Evolutionary conservation across 1,140 invertebrate species (phyloP), one percentile per base, ranked within the genome.

Genomic region (Neuroterus valhalla): DNA sequence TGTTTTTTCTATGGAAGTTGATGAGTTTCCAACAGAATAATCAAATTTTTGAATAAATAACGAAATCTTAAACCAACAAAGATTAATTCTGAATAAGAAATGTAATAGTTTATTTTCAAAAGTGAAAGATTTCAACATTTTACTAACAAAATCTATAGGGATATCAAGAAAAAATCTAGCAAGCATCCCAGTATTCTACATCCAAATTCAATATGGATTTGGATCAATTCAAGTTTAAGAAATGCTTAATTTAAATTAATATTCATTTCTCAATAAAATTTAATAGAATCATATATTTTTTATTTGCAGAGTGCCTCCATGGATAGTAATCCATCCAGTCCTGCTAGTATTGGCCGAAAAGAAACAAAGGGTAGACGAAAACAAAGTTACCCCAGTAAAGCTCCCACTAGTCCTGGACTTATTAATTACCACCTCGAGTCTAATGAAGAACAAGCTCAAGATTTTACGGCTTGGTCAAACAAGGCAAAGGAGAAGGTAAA

Each of bases 311-410:
- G 84, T 82, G 84, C 86, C 69, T 89, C 87, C 2, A 84, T 90
- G 83, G 89, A 90, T 80, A 90, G 89, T 78, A 90, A 90, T 82
- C 89, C 89, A n/a, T 89, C 89, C 50, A 90, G 89, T 81, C 89
- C 89, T 15, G 89, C 86, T 17, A 90, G 89, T 71, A 75, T 87
- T 14, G 87, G 88, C 42, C 82, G 86, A 4, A 90, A 90, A 55
- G 91, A 91, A 74, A 91, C 91, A 66, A 92, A 93, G 66, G 93
- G 92, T 73, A 91, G 94, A 62, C 91, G 94, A 82, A 95, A 95
- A 87, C 94, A 95, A 85, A 94, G 93, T 84, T 94, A 92, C 86
- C 94, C 94, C 1, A 93, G 93, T 66, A 91, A 92, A 80, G 92
- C 93, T 66, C 93, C 94, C 68, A 92, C 92, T 31, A 88, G 89